Conservation (phyloP, 2,797 vertebrate species). For the Urophycis tenuis region DNA sequence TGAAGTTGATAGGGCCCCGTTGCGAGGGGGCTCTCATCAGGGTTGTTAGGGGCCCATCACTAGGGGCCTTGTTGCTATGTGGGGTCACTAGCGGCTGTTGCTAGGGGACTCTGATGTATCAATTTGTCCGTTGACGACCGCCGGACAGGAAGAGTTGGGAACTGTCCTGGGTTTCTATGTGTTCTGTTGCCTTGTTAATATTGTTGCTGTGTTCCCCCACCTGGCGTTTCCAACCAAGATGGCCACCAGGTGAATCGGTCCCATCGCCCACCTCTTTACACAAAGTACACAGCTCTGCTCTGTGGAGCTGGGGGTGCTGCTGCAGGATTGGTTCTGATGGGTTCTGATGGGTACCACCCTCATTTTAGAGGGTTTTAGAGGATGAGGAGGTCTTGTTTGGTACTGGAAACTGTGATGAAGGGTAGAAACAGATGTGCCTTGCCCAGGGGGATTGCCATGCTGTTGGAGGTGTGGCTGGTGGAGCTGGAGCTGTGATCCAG, state of each 20-base stretch:
- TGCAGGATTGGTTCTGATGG: no score
- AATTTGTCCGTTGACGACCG: not conserved
- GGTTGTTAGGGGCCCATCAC: not conserved
- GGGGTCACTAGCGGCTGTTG: not conserved
- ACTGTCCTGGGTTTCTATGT: not conserved
- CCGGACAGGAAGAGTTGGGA: not conserved
- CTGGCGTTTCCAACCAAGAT: not conserved
- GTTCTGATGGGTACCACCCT: constrained; percentile 11
- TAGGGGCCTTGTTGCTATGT: not conserved
- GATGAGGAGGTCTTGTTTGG: not conserved
- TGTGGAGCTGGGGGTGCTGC: no score
- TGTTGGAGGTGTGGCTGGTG: constrained; percentile 48
- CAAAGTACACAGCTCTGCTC: not conserved
- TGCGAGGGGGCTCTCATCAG: no score
- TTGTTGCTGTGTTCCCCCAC: not conserved
- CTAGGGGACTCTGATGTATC: not conserved
- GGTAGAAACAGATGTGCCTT: constrained; percentile 57
- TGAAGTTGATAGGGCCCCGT: not conserved
- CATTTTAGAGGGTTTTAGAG: constrained; percentile 51
- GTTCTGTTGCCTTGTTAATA: not conserved
- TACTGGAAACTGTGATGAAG: not conserved
- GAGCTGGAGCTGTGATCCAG: constrained; percentile 57
- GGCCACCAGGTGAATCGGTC: not conserved
- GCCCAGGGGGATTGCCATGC: constrained; percentile 31
- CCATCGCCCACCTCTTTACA: not conserved